Base-by-base conservation (phyloP, 2,888 invertebrate species). In the Teleogryllus oceanicus region DNA sequence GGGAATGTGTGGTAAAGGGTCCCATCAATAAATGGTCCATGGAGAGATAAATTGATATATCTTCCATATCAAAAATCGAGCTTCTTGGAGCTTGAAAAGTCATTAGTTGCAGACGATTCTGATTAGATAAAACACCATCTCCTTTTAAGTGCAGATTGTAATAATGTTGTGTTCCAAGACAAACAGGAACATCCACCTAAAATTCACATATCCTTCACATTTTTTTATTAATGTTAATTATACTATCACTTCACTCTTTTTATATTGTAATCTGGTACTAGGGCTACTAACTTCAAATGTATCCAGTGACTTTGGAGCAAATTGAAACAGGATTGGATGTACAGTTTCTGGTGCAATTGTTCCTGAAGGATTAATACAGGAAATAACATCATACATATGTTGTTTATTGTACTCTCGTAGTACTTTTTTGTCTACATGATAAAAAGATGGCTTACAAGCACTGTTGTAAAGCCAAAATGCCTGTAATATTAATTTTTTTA, bases 401-500 rank as follows among this genome's bases (percentile, higher is more conserved):
- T 18, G 13, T 13, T 18, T 13, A n/a, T 62, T 62, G 62, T 62
- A 62, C 13, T n/a, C n/a, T n/a, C 11, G 13, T 8, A 62, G n/a
- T n/a, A 5, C 62, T 13, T 62, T 85, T 87, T 2, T 83, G 79
- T 16, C 86, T 83, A 24, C 83, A 78, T 4, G 84, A 62, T 62
- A 62, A 13, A 62, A 62, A 5, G 62, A 18, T 62, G 62, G 62
- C 16, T 62, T 81, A 50, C 81, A 82, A 2, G 86, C 86, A 80
- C 86, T 86, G 81, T 89, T 89, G 81, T 87, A 86, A 21, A 89
- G 81, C 87, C 88, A 88, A 82, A 85, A 86, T 21, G 85, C 84
- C 86, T 88, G 83, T 13, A 81, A 74, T 81, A 80, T 78, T 83
- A 81, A 78, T 81, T 75, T 78, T 76, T 80, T 82, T 16, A 76